Base-by-base conservation (phyloP, 2,888 invertebrate genomes). In the Tribolium freemani region DNA sequence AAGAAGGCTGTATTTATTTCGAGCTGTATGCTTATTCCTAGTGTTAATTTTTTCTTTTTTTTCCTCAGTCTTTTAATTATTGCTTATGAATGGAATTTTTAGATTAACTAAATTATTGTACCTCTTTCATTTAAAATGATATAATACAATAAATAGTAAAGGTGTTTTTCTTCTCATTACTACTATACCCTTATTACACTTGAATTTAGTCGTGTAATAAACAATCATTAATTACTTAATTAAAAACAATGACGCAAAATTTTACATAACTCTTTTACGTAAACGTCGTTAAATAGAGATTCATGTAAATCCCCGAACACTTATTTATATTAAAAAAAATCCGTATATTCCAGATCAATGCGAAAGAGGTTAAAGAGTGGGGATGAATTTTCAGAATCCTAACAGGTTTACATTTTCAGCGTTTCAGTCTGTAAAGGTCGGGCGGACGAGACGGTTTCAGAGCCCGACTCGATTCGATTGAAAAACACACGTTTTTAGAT, bases 91-190 rank as follows among this genome's bases (percentile, higher is more conserved):
- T 79, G 75, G 78, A 72, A 76, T 73, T 79, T 78, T 80, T 78
- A 77, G 76, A 78, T 71, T 76, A 74, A 80, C 79, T 80, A 81
- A 82, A 82, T 82, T 81, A 82, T 81, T 82, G 81, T 82, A 81
- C 71, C 73, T 58, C 51, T 66, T 71, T 66, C 50, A 58, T 61
- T 69, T 53, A 26, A 60, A 48, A 69, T 56, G 30, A 53, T 48
- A 67, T 67, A 56, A 53, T 26, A 30, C 56, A 67, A 57, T 67
- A 48, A 64, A 53, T 53, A 53, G 64, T 64, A 31, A 54, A 63
- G 1, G 21, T 48, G 3, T 48, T 48, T 48, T 48, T 48, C n/a
- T 46, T 46, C 3, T 46, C 1, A 31, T 31, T 16, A 16, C 16
- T 1, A 16, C 2, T 16, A 16, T 16, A 16, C 16, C 16, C 16